A percentile compares a stretch with the other conserved stretches of the same genome.
Conservation (phyloP, 2,888 invertebrate species). For the Schizotus pectinicornis region DNA sequence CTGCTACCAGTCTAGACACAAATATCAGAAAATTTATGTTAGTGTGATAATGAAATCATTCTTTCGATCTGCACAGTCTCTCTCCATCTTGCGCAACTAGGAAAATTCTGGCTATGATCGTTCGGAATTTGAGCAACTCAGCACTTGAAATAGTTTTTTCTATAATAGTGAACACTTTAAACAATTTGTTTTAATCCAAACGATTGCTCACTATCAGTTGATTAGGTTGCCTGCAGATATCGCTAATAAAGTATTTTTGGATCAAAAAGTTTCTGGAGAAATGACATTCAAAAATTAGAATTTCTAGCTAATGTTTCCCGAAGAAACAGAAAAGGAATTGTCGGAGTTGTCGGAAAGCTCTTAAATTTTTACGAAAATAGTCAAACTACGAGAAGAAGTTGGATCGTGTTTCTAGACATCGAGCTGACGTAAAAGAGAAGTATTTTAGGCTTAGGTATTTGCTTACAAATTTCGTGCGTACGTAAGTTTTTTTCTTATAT, state of each 20-base stretch:
- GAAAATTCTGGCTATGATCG: too few species aligned
- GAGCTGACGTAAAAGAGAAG: neutral
- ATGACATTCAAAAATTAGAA: conserved; percentile 35
- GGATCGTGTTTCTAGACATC: too few species aligned
- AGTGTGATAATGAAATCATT: too few species aligned
- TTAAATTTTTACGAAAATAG: conserved; percentile 28
- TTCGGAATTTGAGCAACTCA: too few species aligned
- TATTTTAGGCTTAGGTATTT: neutral
- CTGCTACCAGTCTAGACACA: too few species aligned
- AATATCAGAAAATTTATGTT: too few species aligned
- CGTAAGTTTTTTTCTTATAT: too few species aligned
- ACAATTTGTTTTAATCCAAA: conserved; percentile 39
- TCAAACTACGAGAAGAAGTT: neutral
- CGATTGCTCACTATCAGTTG: conserved; percentile 36
- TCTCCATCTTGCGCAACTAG: too few species aligned
- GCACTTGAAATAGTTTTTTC: conserved; percentile 28
- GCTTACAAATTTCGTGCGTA: too few species aligned
- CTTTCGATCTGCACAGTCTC: too few species aligned
- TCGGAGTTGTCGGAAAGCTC: conserved; percentile 35
- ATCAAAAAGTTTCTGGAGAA: conserved; percentile 25
- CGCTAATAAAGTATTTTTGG: conserved; percentile 33
- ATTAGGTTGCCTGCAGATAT: conserved; percentile 34
- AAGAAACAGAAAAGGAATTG: conserved; percentile 32
- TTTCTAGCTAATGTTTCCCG: conserved; percentile 31
- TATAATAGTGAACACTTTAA: conserved; percentile 40